These are phyloP conservation scores for Nomada fucata DNA, from an alignment of 2,888 invertebrate species.

Conservation along the genomic window DNA sequence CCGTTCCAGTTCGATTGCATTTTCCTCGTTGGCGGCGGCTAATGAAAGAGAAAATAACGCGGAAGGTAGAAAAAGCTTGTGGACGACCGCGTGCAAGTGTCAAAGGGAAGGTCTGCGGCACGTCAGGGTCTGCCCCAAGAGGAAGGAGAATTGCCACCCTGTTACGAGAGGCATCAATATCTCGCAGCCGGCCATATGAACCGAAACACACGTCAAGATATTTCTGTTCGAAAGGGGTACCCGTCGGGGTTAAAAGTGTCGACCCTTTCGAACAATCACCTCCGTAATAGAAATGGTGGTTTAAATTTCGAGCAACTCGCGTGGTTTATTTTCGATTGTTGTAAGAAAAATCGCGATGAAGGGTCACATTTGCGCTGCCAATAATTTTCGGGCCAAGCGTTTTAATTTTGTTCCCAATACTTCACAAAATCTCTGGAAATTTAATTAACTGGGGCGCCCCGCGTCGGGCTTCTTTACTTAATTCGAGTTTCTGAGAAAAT, in stretches of 20 bases:
- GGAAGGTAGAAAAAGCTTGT: conserved; percentile 43
- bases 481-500: not conserved
- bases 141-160: conserved; percentile 54
- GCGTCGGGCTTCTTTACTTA: not conserved
- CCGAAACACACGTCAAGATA: conserved; percentile 67
- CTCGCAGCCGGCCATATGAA: conserved; percentile 65
- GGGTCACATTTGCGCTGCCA: too few species aligned
- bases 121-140: conserved; percentile 58
- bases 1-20: conserved; percentile 18
- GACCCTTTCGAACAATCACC: conserved; percentile 7
- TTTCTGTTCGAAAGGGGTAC: conserved; percentile 61
- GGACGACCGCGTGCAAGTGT: conserved; percentile 55
- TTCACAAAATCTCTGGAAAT: not conserved
- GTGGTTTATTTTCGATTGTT: too few species aligned
- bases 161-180: conserved; percentile 67
- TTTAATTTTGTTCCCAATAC: too few species aligned
- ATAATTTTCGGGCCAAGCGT: too few species aligned
- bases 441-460: not conserved
- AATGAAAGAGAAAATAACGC: conserved; percentile 66
- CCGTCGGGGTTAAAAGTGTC: conserved; percentile 50
- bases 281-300: not conserved
- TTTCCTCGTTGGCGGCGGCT: conserved; percentile 36
- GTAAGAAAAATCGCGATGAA: too few species aligned
- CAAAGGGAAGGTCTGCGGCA: conserved; percentile 66
- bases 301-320: not conserved